Percentiles rank a stretch among this genome's conserved stretches.
These are phyloP conservation scores for Gyrodactylus bullatarudis DNA, from an alignment of 1,140 invertebrate species.

Conservation along the genomic window DNA sequence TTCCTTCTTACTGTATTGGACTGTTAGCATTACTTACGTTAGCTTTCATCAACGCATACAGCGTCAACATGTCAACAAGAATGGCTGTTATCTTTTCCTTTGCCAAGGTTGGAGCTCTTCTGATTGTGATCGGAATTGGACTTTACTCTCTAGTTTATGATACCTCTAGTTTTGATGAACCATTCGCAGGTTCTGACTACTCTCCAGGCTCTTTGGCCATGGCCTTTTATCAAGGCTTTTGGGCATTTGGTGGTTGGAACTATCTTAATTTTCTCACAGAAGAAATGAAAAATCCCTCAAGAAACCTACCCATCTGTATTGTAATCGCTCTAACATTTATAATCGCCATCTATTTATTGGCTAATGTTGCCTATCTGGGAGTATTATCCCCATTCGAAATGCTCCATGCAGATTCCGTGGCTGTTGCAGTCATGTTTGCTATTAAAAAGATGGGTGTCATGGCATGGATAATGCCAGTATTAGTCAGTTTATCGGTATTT, in stretches of 20 bases:
- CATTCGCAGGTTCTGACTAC: slow-evolving; percentile 51
- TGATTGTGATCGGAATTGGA: slow-evolving; percentile 1
- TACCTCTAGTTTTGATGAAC: slow-evolving; percentile 31
- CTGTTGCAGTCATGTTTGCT: slow-evolving; percentile 12
- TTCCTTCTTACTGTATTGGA: slow-evolving; percentile 12
- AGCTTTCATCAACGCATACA: slow-evolving; percentile 7
- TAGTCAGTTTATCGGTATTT: slow-evolving; percentile 1
- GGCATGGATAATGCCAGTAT: neutral
- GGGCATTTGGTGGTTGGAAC: slow-evolving; percentile 76
- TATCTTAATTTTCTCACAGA: slow-evolving; percentile 30
- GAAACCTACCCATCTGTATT: slow-evolving; percentile 23
- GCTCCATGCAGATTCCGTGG: slow-evolving; percentile 20
- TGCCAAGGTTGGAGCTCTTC: neutral
- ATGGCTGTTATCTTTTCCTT: slow-evolving; percentile 1
- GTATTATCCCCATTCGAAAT: slow-evolving; percentile 22
- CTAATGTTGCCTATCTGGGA: slow-evolving; percentile 24
- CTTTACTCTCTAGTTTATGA: neutral
- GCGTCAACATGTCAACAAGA: slow-evolving; percentile 6
- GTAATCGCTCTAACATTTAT: slow-evolving; percentile 22
- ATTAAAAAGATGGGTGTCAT: neutral
- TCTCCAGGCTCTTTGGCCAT: slow-evolving; percentile 58
- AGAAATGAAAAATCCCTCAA: slow-evolving; percentile 44
- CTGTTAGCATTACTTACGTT: slow-evolving; percentile 8
- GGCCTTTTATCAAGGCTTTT: slow-evolving; percentile 83
- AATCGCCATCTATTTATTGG: slow-evolving; percentile 21